Evolutionary conservation across 2,113 vertebrate genomes (phyloP).

Genomic region (Pelvicachromis taeniatus): DNA sequence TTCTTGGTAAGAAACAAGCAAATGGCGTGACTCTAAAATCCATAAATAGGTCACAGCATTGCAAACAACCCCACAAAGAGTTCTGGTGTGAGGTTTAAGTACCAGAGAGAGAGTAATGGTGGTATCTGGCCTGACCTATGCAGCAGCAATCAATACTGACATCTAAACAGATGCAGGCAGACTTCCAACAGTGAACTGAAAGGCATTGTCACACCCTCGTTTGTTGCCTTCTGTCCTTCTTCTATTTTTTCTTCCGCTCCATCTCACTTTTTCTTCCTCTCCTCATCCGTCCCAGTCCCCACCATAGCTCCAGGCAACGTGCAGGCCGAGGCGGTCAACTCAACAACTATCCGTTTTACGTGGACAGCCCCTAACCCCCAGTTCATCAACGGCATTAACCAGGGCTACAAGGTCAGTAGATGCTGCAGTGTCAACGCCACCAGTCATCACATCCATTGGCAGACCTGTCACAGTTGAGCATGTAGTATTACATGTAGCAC

Average conservation of each 20-base stretch:
- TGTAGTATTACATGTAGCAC: conserved; percentile 4
- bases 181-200: neutral
- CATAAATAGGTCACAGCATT: conserved; percentile 2
- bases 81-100: conserved; percentile 5
- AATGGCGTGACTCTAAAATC: conserved; percentile 2
- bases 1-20: neutral
- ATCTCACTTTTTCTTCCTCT: neutral
- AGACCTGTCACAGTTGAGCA: conserved; percentile 26
- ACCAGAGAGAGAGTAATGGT: conserved; percentile 31
- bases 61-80: conserved; percentile 4
- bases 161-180: conserved; percentile 32
- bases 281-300: conserved; percentile 77
- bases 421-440: neutral
- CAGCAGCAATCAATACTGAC: conserved; percentile 45
- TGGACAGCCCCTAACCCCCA: conserved; percentile 97
- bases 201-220: neutral
- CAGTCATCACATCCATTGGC: conserved; percentile 12
- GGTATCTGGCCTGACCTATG: conserved; percentile 29
- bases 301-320: conserved; percentile 92
- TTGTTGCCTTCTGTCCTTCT: neutral
- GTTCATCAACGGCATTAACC: conserved; percentile 98
- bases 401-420: conserved; percentile 92
- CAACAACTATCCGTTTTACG: conserved; percentile 89
- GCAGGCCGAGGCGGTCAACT: conserved; percentile 88
- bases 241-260: neutral